These are phyloP conservation scores for Ophion ellenae DNA, from an alignment of 2,888 invertebrate species.

Conservation along the genomic window DNA sequence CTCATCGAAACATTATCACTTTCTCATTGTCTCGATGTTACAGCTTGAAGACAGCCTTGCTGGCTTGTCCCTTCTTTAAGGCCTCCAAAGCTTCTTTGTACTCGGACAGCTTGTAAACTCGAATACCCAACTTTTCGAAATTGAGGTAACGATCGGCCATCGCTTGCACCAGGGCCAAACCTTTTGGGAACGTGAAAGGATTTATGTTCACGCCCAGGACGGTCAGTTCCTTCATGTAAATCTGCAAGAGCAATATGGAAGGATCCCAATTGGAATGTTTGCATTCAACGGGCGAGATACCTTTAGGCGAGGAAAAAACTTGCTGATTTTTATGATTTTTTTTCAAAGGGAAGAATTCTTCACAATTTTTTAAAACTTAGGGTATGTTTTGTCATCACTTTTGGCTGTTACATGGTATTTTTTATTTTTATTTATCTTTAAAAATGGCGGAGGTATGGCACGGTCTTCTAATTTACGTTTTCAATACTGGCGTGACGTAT, in stretches of 20 bases:
- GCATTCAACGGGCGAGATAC: not conserved
- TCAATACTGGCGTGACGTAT: no score
- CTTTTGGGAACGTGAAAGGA: constrained; percentile 88
- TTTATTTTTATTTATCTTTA: no score
- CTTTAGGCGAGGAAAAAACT: no score
- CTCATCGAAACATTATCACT: not conserved
- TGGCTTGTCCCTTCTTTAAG: constrained; percentile 85
- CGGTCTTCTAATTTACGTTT: no score
- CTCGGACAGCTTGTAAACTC: constrained; percentile 85
- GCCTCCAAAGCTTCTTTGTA: constrained; percentile 85
- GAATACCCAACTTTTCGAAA: constrained; percentile 87
- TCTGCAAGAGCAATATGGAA: constrained; percentile 83
- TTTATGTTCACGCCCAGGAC: constrained; percentile 89
- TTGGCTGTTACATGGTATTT: no score
- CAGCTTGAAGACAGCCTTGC: constrained; percentile 87
- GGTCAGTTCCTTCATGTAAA: constrained; percentile 88
- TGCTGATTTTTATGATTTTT: no score
- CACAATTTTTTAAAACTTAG: no score
- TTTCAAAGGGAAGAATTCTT: no score
- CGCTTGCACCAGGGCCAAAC: constrained; percentile 87
- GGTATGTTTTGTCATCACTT: no score
- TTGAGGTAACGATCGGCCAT: constrained; percentile 87
- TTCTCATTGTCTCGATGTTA: constrained; percentile 52
- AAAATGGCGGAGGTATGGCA: no score
- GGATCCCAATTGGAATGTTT: constrained; percentile 4